Percentiles rank a stretch among this genome's conserved stretches.
phyloP scores from a whole-genome alignment of 1,140 invertebrate species.

The Oryctes rhinoceros region DNA sequence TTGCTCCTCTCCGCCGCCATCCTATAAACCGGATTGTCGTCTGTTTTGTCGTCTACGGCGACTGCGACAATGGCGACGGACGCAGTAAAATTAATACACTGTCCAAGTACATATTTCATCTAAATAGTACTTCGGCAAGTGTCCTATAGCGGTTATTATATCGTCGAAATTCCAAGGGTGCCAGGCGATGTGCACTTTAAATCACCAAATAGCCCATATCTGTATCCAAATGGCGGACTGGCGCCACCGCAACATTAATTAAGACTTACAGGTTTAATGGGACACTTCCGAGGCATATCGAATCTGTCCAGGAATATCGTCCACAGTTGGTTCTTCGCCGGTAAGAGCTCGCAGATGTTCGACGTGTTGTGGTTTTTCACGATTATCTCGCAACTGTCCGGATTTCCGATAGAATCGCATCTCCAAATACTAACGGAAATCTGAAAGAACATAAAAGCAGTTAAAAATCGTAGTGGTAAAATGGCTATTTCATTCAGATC shows the following conservation, averaged over 20 bases:
- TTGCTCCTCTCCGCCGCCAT: neutral
- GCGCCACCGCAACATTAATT: slow-evolving; percentile 24
- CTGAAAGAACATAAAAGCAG: neutral
- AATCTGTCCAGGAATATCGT: slow-evolving; percentile 48
- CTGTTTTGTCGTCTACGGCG: slow-evolving; percentile 14
- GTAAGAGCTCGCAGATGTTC: slow-evolving; percentile 50
- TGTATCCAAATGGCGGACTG: slow-evolving; percentile 2
- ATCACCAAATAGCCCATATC: slow-evolving; percentile 36
- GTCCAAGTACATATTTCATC: slow-evolving; percentile 39
- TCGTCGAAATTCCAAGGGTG: slow-evolving; percentile 31
- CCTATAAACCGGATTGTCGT: slow-evolving; percentile 25
- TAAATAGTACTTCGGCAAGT: slow-evolving; percentile 22
- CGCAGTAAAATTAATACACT: slow-evolving; percentile 37
- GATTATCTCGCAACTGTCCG: slow-evolving; percentile 53
- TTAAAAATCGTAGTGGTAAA: neutral
- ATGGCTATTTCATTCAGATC: no score
- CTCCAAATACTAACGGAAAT: slow-evolving; percentile 49
- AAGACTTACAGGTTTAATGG: slow-evolving; percentile 52
- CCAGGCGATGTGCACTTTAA: neutral
- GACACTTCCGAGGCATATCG: slow-evolving; percentile 48
- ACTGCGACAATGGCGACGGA: slow-evolving; percentile 22
- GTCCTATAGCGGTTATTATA: slow-evolving; percentile 20
- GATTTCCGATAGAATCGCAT: slow-evolving; percentile 52
- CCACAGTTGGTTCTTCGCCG: slow-evolving; percentile 50
- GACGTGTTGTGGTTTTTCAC: slow-evolving; percentile 50